Conservation (phyloP, 2,113 vertebrate genomes). For the Antechinus stuartii region DNA sequence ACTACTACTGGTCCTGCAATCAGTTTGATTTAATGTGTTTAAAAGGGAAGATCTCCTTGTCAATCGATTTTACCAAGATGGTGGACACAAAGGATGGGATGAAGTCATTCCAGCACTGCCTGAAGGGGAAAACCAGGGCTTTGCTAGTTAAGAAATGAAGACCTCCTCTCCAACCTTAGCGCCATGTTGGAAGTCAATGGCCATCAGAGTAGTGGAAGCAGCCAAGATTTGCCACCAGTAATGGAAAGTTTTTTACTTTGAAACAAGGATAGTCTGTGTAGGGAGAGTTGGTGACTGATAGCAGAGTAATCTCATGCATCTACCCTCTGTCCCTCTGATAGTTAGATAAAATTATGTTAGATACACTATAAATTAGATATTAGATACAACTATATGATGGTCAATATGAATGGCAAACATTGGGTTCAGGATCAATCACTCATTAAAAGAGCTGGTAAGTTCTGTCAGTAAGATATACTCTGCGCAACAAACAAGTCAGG, state of each 20-base stretch:
- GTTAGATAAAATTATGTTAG: neutral
- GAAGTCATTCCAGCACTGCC: neutral
- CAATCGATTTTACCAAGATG: neutral
- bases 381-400: neutral
- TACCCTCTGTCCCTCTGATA: constrained; percentile 19
- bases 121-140: neutral
- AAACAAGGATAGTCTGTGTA: neutral
- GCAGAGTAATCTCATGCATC: neutral
- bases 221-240: neutral
- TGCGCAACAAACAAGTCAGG: constrained; percentile 22
- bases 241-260: constrained; percentile 35
- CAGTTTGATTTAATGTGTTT: neutral
- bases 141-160: neutral
- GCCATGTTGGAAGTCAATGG: neutral
- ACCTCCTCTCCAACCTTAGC: neutral
- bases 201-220: neutral
- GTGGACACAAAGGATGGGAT: neutral
- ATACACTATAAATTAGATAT: neutral
- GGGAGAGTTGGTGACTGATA: constrained; percentile 41
- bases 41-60: neutral
- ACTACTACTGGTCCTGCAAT: neutral
- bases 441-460: constrained; percentile 65
- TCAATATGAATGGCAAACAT: constrained; percentile 42
- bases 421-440: constrained; percentile 65
- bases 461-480: constrained; percentile 61